Conservation (phyloP, 2,888 invertebrate species). For the Stenotaenia linearis region DNA sequence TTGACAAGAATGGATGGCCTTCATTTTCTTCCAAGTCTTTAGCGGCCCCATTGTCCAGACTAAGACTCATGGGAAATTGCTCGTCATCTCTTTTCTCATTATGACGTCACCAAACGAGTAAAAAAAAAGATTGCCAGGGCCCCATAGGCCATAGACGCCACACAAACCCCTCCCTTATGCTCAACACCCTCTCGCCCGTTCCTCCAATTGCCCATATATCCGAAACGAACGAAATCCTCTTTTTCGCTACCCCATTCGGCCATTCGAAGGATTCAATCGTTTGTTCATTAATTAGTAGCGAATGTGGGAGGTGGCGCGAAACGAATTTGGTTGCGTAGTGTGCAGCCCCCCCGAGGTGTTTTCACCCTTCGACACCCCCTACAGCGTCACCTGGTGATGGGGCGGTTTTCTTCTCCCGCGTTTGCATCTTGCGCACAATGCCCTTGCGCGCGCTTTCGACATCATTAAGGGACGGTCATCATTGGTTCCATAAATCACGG, state of each 20-base stretch:
- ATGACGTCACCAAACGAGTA: slow-evolving; percentile 13
- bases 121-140: not conserved
- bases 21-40: slow-evolving; percentile 19
- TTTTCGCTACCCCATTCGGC: not conserved
- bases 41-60: slow-evolving; percentile 14
- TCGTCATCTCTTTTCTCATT: slow-evolving; percentile 21
- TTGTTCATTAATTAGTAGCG: not conserved
- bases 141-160: not conserved
- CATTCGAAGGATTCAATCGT: not conserved
- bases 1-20: slow-evolving; percentile 26
- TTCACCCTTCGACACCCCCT: not conserved
- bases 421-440: slow-evolving; percentile 17
- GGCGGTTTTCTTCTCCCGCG: not conserved
- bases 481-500: slow-evolving; percentile 31
- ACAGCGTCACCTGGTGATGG: slow-evolving; percentile 7
- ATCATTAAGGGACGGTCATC: slow-evolving; percentile 26
- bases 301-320: slow-evolving; percentile 14
- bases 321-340: slow-evolving; percentile 19
- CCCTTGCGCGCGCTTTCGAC: not conserved
- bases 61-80: slow-evolving; percentile 26
- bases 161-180: not conserved
- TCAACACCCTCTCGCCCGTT: not conserved
- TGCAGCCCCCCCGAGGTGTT: not conserved
- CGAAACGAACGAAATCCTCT: not conserved
- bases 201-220: not conserved